These are phyloP conservation scores for Drosophila miranda DNA, from an alignment of 1,140 invertebrate species.

Conservation along the genomic window DNA sequence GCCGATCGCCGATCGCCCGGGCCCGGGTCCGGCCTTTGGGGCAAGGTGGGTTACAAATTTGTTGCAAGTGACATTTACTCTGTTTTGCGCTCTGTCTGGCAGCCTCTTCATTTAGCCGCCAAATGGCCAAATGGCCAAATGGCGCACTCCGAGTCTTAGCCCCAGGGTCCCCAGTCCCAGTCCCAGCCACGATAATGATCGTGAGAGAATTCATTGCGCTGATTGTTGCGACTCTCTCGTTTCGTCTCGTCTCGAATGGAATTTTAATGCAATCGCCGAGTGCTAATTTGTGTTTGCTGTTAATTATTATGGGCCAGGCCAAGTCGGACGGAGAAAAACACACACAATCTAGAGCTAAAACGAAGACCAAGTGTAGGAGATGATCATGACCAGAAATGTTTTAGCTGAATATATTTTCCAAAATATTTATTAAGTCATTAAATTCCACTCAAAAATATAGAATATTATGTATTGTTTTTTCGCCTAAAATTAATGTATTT, in stretches of 20 bases:
- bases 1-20: not conserved
- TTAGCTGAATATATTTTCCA: no score
- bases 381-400: no score
- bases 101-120: conserved; percentile 43
- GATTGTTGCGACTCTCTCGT: conserved; percentile 43
- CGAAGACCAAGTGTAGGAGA: not conserved
- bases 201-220: conserved; percentile 64
- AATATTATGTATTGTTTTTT: no score
- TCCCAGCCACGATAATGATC: conserved; percentile 58
- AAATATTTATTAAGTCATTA: no score
- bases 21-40: not conserved
- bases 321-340: not conserved
- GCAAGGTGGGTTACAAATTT: conserved; percentile 55
- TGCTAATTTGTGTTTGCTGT: conserved; percentile 65
- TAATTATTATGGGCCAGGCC: conserved; percentile 55
- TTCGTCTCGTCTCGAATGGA: conserved; percentile 26
- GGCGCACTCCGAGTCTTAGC: conserved; percentile 25
- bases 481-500: no score
- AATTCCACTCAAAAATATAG: no score
- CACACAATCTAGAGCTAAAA: not conserved
- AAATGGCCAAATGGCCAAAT: conserved; percentile 42
- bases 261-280: conserved; percentile 66
- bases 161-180: no score
- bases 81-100: conserved; percentile 28
- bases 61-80: conserved; percentile 70